Base-by-base conservation (phyloP, 2,797 vertebrate species). In the Sylvilagus floridanus region DNA sequence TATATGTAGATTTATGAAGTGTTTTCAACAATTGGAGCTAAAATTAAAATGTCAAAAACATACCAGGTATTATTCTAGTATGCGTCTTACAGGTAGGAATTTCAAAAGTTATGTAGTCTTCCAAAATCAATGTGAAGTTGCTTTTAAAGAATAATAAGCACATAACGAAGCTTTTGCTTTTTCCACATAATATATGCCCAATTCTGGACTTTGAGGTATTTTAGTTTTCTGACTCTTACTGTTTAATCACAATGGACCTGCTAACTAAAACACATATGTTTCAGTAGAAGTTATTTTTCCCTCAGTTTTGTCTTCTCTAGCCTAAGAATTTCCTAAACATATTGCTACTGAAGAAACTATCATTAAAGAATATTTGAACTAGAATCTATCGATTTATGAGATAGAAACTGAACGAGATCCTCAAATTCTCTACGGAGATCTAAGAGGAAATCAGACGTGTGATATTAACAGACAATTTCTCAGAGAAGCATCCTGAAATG, bases 361-460 rank as follows among this genome's bases (percentile, higher is more conserved):
- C 47, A 54, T 21, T 93, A 88, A 91, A 83, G 28, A 73, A 63
- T 88, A 92, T 84, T 81, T 81, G n/a, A 86, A 42, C n/a, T 71
- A 54, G 10, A 84, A 90, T 66, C 3, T 75, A 84, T 78, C 78
- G 42, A 54, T 71, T 47, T 65, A 26, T 54, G 22, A 35, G 22
- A 50, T 28, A 84, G n/a, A 66, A 75, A 78, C 4, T 75, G 2
- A 83, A 32, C 24, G 65, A 75, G 50, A 60, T 93, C 11, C 12
- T 76, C 3, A 79, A 28, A 4, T 66, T 84, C 37, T 75, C 2
- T n/a, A 89, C 83, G 22, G 26, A 54, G 14, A 62, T 14, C 6
- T 72, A 89, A n/a, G 9, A 71, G 85, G 52, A 91, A 84, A 42
- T 66, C 22, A 72, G 14, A 1, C 7, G 26, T 57, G 7, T 75